Evolutionary conservation across 1,140 invertebrate species (phyloP), one percentile per base, ranked within the genome.

Genomic region (Sitophilus oryzae): DNA sequence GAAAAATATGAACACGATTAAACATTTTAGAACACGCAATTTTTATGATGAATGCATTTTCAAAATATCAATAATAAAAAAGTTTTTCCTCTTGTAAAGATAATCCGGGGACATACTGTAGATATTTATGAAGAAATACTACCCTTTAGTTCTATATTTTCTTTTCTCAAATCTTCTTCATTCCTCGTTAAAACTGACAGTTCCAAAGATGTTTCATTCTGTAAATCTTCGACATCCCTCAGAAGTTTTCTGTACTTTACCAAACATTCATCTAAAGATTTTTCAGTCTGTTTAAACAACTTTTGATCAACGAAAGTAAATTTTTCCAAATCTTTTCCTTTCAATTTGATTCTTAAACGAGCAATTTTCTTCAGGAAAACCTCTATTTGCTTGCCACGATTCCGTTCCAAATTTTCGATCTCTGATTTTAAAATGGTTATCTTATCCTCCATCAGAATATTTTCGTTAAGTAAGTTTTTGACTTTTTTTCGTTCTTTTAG

Each of bases 231-330:
- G 8, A 66, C 36, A 25, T 62, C 57, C 8, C 71, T 65, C 9
- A 73, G 58, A 2, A 64, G 51, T 35, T 66, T 53, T 22, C 72
- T 66, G 14, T 73, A 61, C 46, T 73, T 70, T 30, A 73, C 61
- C 37, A 61, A 67, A 6, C 69, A 19, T 35, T 71, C 68, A 10
- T 73, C 67, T 41, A 52, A 9, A 41, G 36, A 41, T 47, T 48
- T 46, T 58, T 58, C 18, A 47, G 30, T 40, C 37, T 61, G 30
- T 50, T 40, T 54, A 36, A 40, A 20, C 10, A 36, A 19, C 3
- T 52, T 20, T 38, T 21, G 21, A 18, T 52, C 35, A 30, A 47
- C n/a, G 4, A 42, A 34, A 25, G 15, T 49, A 3, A 34, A n/a
- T 8, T 47, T 36, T 49, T 40, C 8, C 21, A 53, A 21, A 20